Percentiles rank a stretch among this genome's conserved stretches.
These are phyloP conservation scores for Trissoscelio sp. DNA, from an alignment of 2,888 invertebrate genomes.

Conservation along the genomic window DNA sequence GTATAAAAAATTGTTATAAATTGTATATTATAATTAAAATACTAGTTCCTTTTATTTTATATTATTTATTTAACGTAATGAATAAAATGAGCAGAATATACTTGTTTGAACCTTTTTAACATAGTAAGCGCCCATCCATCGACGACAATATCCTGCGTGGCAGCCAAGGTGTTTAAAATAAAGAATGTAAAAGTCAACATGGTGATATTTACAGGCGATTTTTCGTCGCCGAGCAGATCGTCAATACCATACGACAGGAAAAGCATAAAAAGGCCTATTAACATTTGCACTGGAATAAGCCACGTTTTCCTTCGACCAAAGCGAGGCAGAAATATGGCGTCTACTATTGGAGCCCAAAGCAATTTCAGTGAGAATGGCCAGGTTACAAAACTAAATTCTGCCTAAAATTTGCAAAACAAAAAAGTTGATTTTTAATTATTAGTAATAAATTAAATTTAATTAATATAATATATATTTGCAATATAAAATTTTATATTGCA, in stretches of 20 bases:
- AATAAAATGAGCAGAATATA: no score
- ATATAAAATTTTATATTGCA: no score
- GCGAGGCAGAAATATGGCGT: slow-evolving; percentile 92
- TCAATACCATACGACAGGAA: slow-evolving; percentile 91
- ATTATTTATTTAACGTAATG: not conserved
- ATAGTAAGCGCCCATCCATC: slow-evolving; percentile 99
- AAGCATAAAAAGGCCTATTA: slow-evolving; percentile 95
- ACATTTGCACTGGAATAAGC: slow-evolving; percentile 97
- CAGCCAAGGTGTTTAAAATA: slow-evolving; percentile 95
- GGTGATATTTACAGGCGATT: slow-evolving; percentile 87
- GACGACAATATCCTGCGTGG: slow-evolving; percentile 99
- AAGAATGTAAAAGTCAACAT: slow-evolving; percentile 94
- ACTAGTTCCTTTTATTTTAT: not conserved
- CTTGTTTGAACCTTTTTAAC: slow-evolving; percentile 97
- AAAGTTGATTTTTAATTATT: not conserved
- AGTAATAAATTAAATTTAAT: no score
- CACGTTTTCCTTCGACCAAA: slow-evolving; percentile 98
- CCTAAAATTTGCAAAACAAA: slow-evolving; percentile 86
- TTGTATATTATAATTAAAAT: no score
- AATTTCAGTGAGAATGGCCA: slow-evolving; percentile 97
- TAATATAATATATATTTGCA: no score
- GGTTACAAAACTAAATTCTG: slow-evolving; percentile 95
- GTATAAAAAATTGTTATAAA: no score
- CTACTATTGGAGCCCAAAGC: slow-evolving; percentile 99
- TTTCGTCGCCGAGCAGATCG: slow-evolving; percentile 89